Conservation (phyloP, 1,140 invertebrate species). For the Papilio dardanus region DNA sequence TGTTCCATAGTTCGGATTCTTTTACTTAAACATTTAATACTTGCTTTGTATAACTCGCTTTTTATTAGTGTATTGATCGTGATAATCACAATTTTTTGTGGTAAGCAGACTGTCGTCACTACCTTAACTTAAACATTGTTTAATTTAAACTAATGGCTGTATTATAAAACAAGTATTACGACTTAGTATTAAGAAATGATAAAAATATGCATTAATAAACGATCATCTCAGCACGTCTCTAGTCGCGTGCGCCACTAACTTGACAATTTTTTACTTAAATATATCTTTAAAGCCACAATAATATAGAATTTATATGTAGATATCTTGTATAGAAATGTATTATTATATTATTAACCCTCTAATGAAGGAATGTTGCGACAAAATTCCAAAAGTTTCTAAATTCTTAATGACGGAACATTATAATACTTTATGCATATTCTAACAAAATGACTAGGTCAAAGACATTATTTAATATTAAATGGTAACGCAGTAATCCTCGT, state of each 20-base stretch:
- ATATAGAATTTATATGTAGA: constrained; percentile 5
- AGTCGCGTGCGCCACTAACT: neutral
- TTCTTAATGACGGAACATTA: neutral
- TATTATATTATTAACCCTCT: constrained; percentile 1
- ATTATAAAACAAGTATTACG: neutral
- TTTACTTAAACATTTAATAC: constrained; percentile 27
- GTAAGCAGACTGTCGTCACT: neutral
- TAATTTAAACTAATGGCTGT: neutral
- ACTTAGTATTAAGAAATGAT: neutral
- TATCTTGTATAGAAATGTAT: neutral
- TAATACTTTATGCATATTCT: constrained; percentile 27
- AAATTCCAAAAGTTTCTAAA: constrained; percentile 34
- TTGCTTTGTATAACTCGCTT: no score
- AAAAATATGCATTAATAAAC: constrained; percentile 13
- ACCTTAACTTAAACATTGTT: neutral
- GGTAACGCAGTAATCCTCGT: constrained; percentile 24
- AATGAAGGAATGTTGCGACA: neutral
- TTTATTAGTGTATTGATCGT: no score
- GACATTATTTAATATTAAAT: constrained; percentile 28
- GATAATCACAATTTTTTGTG: no score
- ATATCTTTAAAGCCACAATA: neutral
- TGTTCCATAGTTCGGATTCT: constrained; percentile 46
- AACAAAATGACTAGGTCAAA: constrained; percentile 33
- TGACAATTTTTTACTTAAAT: neutral
- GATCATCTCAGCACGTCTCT: constrained; percentile 12